Percentiles rank a stretch among this genome's conserved stretches.
Conservation (phyloP, 2,113 vertebrate species). For the Scomber japonicus region DNA sequence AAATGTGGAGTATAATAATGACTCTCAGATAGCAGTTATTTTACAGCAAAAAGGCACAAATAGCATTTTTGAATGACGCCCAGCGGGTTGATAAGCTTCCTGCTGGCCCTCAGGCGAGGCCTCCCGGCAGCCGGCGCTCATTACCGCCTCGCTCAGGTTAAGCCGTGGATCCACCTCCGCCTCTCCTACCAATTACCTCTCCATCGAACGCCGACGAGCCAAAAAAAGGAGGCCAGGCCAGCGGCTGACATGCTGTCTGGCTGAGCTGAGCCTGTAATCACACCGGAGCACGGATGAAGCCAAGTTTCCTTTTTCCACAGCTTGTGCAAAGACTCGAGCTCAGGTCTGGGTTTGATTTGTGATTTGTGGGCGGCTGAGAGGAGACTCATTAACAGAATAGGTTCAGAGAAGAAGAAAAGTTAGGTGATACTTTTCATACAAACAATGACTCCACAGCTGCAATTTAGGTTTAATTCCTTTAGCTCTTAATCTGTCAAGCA, state of each 20-base stretch:
- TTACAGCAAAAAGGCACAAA: slow-evolving; percentile 32
- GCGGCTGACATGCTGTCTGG: slow-evolving; percentile 35
- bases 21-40: slow-evolving; percentile 27
- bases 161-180: slow-evolving; percentile 45
- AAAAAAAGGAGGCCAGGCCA: slow-evolving; percentile 26
- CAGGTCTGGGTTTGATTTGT: too few species aligned
- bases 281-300: slow-evolving; percentile 13
- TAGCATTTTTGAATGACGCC: slow-evolving; percentile 26
- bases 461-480: too few species aligned
- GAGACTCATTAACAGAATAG: slow-evolving; percentile 12
- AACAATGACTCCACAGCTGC: too few species aligned
- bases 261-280: slow-evolving; percentile 24
- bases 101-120: slow-evolving; percentile 29
- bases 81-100: slow-evolving; percentile 38
- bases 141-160: slow-evolving; percentile 57
- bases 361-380: slow-evolving; percentile 6
- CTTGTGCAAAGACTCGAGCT: background rate
- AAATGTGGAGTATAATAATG: slow-evolving; percentile 33
- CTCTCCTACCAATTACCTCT: slow-evolving; percentile 60
- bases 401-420: background rate
- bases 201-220: slow-evolving; percentile 11
- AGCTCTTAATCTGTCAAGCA: too few species aligned
- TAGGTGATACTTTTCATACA: background rate
- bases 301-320: background rate
- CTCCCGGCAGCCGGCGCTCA: slow-evolving; percentile 36